Conservation (phyloP, 2,888 invertebrate genomes). For the Ephialtes manifestator region DNA sequence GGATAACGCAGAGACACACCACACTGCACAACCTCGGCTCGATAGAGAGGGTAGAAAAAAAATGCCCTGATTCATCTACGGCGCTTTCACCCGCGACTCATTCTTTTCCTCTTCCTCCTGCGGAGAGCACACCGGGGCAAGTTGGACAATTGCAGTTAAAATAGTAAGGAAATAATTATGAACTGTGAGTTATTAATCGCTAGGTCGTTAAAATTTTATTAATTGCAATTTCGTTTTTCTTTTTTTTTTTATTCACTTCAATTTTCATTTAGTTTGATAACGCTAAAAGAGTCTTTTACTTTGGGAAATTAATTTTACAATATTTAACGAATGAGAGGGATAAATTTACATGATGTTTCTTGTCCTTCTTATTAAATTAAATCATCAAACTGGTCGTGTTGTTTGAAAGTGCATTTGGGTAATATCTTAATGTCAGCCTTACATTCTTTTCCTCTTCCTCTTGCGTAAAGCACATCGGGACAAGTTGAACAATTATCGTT, state of each 20-base stretch:
- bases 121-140: background rate
- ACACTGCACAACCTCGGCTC: constrained; percentile 1
- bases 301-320: too few relatives aligned
- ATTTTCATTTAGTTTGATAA: background rate
- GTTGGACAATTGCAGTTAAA: constrained; percentile 21
- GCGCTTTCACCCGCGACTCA: constrained; percentile 9
- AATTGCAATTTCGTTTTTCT: background rate
- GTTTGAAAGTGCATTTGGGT: too few relatives aligned
- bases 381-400: too few relatives aligned
- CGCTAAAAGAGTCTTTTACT: too few relatives aligned
- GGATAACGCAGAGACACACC: constrained; percentile 29
- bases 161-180: constrained; percentile 17
- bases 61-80: constrained; percentile 12
- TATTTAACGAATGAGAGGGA: too few relatives aligned
- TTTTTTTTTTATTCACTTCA: background rate
- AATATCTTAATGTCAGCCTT: too few relatives aligned
- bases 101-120: background rate
- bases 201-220: constrained; percentile 3
- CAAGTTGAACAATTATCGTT: too few relatives aligned
- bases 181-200: constrained; percentile 8
- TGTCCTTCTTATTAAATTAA: too few relatives aligned
- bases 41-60: constrained; percentile 5
- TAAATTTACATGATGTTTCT: too few relatives aligned
- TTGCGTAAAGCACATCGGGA: too few relatives aligned
- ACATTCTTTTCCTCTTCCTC: too few relatives aligned